Percentiles rank a stretch among this genome's conserved stretches.
Conservation (phyloP, 2,797 vertebrate genomes). For the Ctenosaura bakeri region DNA sequence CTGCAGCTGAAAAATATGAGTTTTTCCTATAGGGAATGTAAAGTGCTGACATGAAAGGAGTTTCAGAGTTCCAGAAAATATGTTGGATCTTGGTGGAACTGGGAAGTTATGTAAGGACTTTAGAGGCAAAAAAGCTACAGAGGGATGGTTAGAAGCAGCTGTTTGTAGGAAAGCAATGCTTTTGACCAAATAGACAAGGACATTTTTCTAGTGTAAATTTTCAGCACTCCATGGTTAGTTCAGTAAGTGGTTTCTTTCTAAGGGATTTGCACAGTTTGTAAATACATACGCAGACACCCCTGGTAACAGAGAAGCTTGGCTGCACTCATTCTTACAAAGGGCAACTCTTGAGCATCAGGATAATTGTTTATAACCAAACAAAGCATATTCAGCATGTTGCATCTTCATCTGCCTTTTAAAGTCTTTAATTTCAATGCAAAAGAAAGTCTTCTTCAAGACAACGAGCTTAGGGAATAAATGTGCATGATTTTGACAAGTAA, state of each 20-base stretch:
- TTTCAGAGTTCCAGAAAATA: neutral
- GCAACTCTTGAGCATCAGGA: conserved; percentile 64
- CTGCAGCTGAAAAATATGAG: neutral
- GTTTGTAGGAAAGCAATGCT: conserved; percentile 17
- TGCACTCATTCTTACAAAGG: conserved; percentile 42
- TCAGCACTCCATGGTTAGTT: conserved; percentile 15
- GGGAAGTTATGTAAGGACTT: conserved; percentile 31
- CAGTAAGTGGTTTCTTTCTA: conserved; percentile 46
- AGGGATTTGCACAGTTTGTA: conserved; percentile 66
- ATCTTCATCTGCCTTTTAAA: conserved; percentile 64
- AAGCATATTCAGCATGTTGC: conserved; percentile 57
- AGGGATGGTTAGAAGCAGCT: conserved; percentile 18
- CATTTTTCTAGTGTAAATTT: conserved; percentile 30
- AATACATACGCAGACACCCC: conserved; percentile 73
- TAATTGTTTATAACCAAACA: conserved; percentile 55
- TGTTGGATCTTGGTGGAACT: neutral
- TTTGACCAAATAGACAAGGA: conserved; percentile 47
- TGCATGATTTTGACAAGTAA: conserved; percentile 48
- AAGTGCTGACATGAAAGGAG: neutral
- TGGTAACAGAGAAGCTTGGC: conserved; percentile 78
- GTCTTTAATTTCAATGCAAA: neutral
- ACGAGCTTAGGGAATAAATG: conserved; percentile 51
- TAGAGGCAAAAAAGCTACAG: neutral
- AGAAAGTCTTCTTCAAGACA: conserved; percentile 51
- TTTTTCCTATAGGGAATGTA: conserved; percentile 13